Percentiles rank a stretch among this genome's conserved stretches.
phyloP scores from a whole-genome alignment of 1,140 invertebrate genomes.

The Rhopalosiphum maidis region DNA sequence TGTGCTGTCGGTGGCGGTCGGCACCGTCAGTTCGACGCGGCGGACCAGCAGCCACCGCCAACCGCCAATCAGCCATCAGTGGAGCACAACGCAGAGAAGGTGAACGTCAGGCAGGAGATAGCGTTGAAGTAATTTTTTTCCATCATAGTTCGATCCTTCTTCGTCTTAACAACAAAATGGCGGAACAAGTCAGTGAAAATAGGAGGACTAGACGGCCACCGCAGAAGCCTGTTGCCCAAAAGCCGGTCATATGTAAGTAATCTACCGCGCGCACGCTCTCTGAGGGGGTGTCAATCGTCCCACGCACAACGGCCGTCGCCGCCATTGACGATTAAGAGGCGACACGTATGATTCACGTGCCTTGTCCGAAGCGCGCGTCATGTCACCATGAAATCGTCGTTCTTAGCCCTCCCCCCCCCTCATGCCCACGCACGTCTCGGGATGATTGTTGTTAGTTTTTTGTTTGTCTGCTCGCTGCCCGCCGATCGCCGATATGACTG shows the following conservation, averaged over 20 bases:
- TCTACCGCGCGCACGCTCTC: background rate
- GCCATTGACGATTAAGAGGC: conserved; percentile 24
- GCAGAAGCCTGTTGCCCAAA: conserved; percentile 36
- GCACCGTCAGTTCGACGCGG: background rate
- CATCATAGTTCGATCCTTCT: conserved; percentile 43
- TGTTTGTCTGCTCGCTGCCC: background rate
- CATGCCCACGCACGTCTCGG: background rate
- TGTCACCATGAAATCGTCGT: background rate
- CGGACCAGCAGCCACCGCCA: background rate
- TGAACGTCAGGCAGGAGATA: conserved; percentile 56
- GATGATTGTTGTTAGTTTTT: background rate
- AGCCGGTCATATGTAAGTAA: conserved; percentile 56
- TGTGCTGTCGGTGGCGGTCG: conserved; percentile 29
- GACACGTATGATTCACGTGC: conserved; percentile 37
- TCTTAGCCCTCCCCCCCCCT: too few species aligned
- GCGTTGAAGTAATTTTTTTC: conserved; percentile 53
- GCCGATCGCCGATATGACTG: background rate
- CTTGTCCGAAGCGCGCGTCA: background rate
- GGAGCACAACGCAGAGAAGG: conserved; percentile 56
- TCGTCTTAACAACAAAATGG: conserved; percentile 50
- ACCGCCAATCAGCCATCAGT: conserved; percentile 30
- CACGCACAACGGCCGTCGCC: conserved; percentile 16
- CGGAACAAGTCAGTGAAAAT: conserved; percentile 50
- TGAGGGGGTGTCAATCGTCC: background rate
- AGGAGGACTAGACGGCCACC: conserved; percentile 25